Conservation (phyloP, 2,113 vertebrate genomes). For the Bolborhynchus lineola region DNA sequence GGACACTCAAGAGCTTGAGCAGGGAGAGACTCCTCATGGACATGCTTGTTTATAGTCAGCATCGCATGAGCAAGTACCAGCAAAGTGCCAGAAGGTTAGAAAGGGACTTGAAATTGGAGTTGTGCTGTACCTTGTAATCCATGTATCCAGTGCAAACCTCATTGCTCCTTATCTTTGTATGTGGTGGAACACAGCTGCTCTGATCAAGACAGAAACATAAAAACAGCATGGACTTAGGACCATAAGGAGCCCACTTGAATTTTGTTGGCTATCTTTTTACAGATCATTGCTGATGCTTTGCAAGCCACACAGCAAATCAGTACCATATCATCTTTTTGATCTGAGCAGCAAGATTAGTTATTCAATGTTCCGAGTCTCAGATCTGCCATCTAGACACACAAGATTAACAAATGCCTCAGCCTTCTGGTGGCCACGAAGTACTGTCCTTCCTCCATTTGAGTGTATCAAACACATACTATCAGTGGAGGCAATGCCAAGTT, state of each 20-base stretch:
- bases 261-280: neutral
- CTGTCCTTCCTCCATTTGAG: neutral
- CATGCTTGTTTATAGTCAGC: neutral
- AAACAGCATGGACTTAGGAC: neutral
- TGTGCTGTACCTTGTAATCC: neutral
- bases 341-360: neutral
- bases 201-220: neutral
- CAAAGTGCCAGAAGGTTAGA: neutral
- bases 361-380: neutral
- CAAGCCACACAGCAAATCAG: neutral
- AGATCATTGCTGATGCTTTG: neutral
- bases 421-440: neutral
- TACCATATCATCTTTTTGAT: neutral
- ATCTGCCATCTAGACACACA: neutral
- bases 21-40: neutral
- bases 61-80: neutral
- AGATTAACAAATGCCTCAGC: neutral
- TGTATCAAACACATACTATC: neutral
- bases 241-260: neutral
- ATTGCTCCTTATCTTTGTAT: neutral
- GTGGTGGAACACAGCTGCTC: neutral
- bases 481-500: neutral
- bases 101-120: neutral
- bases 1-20: neutral
- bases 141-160: fast-evolving